These are phyloP conservation scores for Archegozetes longisetosus DNA, from an alignment of 1,140 invertebrate species.

Conservation along the genomic window DNA sequence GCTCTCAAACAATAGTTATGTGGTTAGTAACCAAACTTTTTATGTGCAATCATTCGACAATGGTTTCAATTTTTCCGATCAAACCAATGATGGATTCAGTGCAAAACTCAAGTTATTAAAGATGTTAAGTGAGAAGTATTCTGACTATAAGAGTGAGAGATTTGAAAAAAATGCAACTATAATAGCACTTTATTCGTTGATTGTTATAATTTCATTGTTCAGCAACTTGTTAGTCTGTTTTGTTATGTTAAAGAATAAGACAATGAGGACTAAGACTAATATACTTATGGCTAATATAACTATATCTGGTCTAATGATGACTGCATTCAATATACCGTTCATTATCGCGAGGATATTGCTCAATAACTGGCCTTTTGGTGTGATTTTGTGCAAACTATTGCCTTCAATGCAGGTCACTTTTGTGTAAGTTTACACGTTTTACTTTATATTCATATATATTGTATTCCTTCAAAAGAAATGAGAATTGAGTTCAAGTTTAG, in stretches of 20 bases:
- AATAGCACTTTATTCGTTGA: not conserved
- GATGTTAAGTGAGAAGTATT: too few relatives aligned
- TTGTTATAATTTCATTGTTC: constrained; percentile 9
- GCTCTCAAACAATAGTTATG: too few relatives aligned
- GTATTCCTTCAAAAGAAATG: too few relatives aligned
- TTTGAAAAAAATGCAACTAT: constrained; percentile 1
- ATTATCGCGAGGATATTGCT: constrained; percentile 26
- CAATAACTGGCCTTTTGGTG: constrained; percentile 34
- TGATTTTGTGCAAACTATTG: constrained; percentile 32
- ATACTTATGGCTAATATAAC: constrained; percentile 72
- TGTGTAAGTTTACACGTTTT: constrained; percentile 29
- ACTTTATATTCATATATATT: not conserved
- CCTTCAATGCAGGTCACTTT: constrained; percentile 30
- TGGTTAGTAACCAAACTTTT: too few relatives aligned
- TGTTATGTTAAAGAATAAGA: constrained; percentile 5
- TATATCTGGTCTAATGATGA: constrained; percentile 65
- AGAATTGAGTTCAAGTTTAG: too few relatives aligned
- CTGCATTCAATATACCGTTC: constrained; percentile 68
- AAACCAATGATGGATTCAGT: too few relatives aligned
- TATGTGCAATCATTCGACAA: too few relatives aligned
- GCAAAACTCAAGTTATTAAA: too few relatives aligned
- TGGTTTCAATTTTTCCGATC: too few relatives aligned
- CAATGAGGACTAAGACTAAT: constrained; percentile 39
- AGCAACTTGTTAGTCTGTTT: constrained; percentile 12
- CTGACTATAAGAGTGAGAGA: too few relatives aligned